phyloP scores from a whole-genome alignment of 2,113 vertebrate species.

The Murina feae region DNA sequence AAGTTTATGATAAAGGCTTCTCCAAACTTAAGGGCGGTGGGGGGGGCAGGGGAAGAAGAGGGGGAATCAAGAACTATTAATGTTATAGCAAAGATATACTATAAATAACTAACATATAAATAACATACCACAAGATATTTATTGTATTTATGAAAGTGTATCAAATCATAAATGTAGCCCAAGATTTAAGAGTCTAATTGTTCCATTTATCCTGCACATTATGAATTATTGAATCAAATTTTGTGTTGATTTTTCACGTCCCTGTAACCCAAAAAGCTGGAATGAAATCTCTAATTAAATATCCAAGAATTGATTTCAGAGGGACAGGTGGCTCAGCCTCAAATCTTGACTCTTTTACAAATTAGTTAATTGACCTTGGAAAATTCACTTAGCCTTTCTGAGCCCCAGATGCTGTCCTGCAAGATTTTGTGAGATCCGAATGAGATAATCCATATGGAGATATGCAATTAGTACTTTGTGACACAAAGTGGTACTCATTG shows the following conservation, averaged over 20 bases:
- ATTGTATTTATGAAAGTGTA: not conserved
- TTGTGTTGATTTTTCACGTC: not conserved
- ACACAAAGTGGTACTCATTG: not conserved
- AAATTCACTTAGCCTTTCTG: not conserved
- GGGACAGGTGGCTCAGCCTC: not conserved
- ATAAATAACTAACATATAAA: not conserved
- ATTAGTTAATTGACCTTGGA: conserved; percentile 11
- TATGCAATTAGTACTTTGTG: not conserved
- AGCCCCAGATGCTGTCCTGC: not conserved
- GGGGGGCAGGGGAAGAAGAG: not conserved
- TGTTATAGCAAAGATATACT: not conserved
- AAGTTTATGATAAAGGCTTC: not conserved
- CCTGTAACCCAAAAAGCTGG: not conserved
- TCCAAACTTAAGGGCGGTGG: not conserved
- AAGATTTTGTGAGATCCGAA: not conserved
- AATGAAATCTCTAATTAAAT: conserved; percentile 1
- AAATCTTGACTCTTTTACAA: conserved; percentile 18
- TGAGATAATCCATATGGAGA: not conserved
- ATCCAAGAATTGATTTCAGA: not conserved
- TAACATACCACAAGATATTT: not conserved
- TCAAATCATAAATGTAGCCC: not conserved
- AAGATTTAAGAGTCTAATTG: not conserved
- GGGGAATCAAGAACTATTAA: not conserved
- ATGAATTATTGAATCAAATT: not conserved
- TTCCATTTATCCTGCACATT: not conserved